Conservation (phyloP, 2,797 vertebrate genomes). For the Nannoperca obscura region DNA sequence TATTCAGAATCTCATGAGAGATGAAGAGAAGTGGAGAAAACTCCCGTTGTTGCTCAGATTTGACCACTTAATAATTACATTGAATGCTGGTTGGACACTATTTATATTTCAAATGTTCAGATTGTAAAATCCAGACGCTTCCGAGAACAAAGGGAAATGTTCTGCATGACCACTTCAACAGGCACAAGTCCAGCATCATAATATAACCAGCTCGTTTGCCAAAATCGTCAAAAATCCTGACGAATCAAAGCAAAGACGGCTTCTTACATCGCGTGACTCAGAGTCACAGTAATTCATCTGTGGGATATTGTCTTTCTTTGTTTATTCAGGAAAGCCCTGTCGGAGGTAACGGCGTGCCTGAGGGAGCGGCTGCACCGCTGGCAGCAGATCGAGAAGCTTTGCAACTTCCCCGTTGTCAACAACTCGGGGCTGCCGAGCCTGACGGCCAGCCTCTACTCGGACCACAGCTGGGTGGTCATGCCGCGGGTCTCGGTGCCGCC, state of each 20-base stretch:
- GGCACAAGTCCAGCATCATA: neutral
- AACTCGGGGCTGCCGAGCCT: conserved; percentile 96
- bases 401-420: conserved; percentile 94
- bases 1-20: no score
- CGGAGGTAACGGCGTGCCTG: conserved; percentile 95
- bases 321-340: conserved; percentile 91
- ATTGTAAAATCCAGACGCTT: neutral
- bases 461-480: conserved; percentile 99
- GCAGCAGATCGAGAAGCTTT: conserved; percentile 99
- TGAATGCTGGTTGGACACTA: neutral
- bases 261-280: neutral
- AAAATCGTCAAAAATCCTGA: conserved; percentile 20
- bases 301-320: neutral
- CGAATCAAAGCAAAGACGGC: conserved; percentile 20
- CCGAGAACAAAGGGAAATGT: conserved; percentile 1
- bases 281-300: neutral
- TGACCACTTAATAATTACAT: neutral
- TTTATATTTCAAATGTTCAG: conserved; percentile 9
- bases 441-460: conserved; percentile 95
- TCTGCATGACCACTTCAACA: neutral
- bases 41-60: neutral
- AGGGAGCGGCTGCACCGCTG: conserved; percentile 97
- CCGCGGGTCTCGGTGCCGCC: conserved; percentile 96
- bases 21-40: neutral
- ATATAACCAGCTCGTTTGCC: neutral